These are phyloP conservation scores for Bombus cullumanus DNA, from an alignment of 1,140 invertebrate genomes.

Conservation along the genomic window DNA sequence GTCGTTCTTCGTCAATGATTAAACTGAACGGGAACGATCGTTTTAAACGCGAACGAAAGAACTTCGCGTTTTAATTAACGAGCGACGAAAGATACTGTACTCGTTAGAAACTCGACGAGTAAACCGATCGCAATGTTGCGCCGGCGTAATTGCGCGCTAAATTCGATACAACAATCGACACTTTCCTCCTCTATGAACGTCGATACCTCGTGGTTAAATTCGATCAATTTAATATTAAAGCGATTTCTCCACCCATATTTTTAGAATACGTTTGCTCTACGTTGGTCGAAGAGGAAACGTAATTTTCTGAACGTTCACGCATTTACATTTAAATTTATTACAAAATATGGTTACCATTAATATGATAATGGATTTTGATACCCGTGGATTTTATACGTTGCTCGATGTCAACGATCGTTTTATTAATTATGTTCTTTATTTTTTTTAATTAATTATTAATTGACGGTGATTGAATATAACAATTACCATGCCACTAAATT, in stretches of 20 bases:
- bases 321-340: not conserved
- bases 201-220: not conserved
- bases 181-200: not conserved
- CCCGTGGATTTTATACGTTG: too few species aligned
- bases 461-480: too few species aligned
- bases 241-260: not conserved
- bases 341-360: not conserved
- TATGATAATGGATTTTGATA: not conserved
- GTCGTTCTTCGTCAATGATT: not conserved
- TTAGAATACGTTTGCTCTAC: not conserved
- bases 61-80: slow-evolving; percentile 1
- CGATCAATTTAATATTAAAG: not conserved
- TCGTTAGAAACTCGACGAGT: not conserved
- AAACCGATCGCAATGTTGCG: not conserved
- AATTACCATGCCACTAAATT: too few species aligned
- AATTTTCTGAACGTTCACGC: not conserved
- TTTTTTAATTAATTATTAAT: too few species aligned
- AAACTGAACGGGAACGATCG: not conserved
- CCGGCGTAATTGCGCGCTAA: not conserved
- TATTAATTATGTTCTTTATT: too few species aligned
- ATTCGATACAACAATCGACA: slow-evolving; percentile 10
- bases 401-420: too few species aligned
- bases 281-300: not conserved
- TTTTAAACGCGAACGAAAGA: not conserved
- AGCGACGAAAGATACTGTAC: slow-evolving; percentile 5